A percentile compares a stretch with the other conserved stretches of the same genome.
Conservation (phyloP, 2,888 invertebrate genomes). For the Drosophila acutilabella region DNA sequence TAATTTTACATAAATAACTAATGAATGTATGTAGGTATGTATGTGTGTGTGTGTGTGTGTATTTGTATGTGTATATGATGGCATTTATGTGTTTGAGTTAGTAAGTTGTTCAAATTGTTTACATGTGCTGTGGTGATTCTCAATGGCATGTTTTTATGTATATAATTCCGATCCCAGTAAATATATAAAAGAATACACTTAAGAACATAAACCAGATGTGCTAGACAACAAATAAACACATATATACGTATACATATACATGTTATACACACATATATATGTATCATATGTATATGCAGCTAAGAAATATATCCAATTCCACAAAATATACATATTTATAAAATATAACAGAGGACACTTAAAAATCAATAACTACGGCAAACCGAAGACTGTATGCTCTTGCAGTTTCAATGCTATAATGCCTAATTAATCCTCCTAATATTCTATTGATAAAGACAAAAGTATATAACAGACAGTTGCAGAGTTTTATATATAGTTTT, state of each 20-base stretch:
- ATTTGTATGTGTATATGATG: conserved; percentile 4
- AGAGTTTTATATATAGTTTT: too few relatives aligned
- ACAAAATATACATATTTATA: conserved; percentile 30
- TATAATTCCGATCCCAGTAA: conserved; percentile 29
- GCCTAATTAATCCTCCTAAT: too few relatives aligned
- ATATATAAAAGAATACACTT: conserved; percentile 9
- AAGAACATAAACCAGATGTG: conserved; percentile 24
- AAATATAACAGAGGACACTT: conserved; percentile 18
- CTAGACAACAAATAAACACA: conserved; percentile 14
- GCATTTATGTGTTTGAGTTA: conserved; percentile 8
- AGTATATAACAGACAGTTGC: too few relatives aligned
- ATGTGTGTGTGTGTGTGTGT: conserved; percentile 4
- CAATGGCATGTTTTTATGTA: conserved; percentile 11
- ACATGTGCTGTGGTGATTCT: conserved; percentile 22
- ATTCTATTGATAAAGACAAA: too few relatives aligned
- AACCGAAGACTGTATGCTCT: conserved; percentile 4
- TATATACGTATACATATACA: conserved; percentile 10
- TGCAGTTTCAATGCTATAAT: background rate
- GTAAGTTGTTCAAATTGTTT: conserved; percentile 22
- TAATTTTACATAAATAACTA: conserved; percentile 34
- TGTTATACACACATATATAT: conserved; percentile 1
- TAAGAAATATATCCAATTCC: conserved; percentile 14
- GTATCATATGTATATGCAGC: background rate
- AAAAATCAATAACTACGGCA: conserved; percentile 1
- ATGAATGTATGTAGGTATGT: conserved; percentile 1